Evolutionary conservation across 2,113 vertebrate species (phyloP), one percentile per base, ranked within the genome.

Genomic region (Megaceryle torquata): DNA sequence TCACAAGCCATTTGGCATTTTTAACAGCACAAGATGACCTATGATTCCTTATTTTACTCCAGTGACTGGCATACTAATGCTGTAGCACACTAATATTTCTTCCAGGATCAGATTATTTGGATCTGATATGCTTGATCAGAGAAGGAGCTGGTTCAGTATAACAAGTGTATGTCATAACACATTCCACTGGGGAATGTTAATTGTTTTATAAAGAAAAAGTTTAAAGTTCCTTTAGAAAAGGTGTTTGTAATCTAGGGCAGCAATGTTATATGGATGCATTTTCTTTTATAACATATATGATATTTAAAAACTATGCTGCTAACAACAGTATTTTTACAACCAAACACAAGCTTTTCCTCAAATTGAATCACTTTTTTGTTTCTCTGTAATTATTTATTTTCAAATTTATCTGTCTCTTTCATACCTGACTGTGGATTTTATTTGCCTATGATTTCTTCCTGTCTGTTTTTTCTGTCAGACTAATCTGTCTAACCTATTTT

Each of bases 401-500:
- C 43, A 64, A 82, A 10, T 4, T 0, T 82, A 56, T 94, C 88
- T 95, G 12, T 75, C 35, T 93, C n/a, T 81, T 74, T 92, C 70
- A 44, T 72, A 86, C 67, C 44, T 82, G 61, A 68, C 35, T 71
- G 4, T 68, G 26, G 87, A 61, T 91, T 94, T 92, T 76, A 77
- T 91, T 91, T 87, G 61, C 41, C 65, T 85, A 2, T 65, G 41
- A 2, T 79, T 90, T 90, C 46, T 93, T 93, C 88, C 67, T 89
- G 13, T 69, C n/a, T 68, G 37, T 82, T 92, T 94, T 86, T 89
- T 95, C 72, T 92, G 61, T 43, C 81, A 89, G n/a, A 91, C 92
- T 95, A 85, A 93, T 94, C 80, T 89, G 61, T 86, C 86, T 87
- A 93, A 96, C 70, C 65, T 87, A 82, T 94, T 94, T 94, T 79